Percentiles rank a stretch among this genome's conserved stretches.
Evolutionary conservation across 2,797 vertebrate species (phyloP).

Genomic region (Anas bernieri): DNA sequence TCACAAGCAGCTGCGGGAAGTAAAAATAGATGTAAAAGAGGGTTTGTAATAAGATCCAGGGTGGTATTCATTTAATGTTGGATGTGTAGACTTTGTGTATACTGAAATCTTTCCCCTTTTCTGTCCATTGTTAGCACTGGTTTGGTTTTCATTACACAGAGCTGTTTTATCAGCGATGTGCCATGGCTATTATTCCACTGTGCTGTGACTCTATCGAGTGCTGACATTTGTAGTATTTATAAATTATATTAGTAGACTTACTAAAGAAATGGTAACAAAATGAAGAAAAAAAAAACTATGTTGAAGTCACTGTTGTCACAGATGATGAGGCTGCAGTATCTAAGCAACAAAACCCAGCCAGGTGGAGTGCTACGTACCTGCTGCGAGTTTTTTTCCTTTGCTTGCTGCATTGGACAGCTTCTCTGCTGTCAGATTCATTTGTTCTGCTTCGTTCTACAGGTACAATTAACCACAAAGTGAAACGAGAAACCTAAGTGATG

Average conservation of each 20-base stretch:
- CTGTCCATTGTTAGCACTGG: accelerated
- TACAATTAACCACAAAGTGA: not conserved
- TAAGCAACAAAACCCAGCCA: not conserved
- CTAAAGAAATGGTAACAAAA: not conserved
- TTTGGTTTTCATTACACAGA: not conserved
- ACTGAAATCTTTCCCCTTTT: not conserved
- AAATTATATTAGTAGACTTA: not conserved
- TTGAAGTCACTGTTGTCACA: not conserved
- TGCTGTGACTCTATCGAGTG: not conserved
- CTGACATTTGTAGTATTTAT: not conserved
- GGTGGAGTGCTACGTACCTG: not conserved
- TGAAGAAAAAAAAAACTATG: not conserved
- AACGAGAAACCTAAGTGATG: accelerated
- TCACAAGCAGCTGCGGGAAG: conserved; percentile 10
- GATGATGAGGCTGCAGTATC: too few relatives aligned
- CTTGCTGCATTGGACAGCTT: not conserved
- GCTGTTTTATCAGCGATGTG: not conserved
- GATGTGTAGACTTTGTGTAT: not conserved
- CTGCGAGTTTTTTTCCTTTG: not conserved
- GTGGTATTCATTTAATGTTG: not conserved
- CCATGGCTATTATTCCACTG: not conserved
- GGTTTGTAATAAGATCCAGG: not conserved
- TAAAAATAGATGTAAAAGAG: conserved; percentile 4
- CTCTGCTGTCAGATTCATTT: not conserved
- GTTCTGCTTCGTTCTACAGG: not conserved